Conservation (phyloP, 2,113 vertebrate species). For the Arvicanthis niloticus region DNA sequence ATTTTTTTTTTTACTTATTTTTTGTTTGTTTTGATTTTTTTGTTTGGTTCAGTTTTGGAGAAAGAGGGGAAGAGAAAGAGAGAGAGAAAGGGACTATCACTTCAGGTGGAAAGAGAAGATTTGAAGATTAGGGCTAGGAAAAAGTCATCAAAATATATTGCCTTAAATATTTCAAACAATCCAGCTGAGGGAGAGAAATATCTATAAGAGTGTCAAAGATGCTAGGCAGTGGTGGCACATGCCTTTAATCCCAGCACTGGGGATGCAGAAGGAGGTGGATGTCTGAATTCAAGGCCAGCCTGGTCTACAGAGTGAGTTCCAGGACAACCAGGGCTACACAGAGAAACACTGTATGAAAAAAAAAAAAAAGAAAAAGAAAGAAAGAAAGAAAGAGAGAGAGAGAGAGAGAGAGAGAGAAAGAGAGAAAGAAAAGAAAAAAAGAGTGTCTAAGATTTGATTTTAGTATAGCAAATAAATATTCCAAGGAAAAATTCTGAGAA, state of each 20-base stretch:
- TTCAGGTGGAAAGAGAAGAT: rapidly evolving
- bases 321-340: no score
- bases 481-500: not conserved
- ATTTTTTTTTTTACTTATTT: not conserved
- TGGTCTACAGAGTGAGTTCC: no score
- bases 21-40: not conserved
- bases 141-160: not conserved
- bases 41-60: not conserved
- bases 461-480: not conserved
- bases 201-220: no score
- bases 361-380: no score
- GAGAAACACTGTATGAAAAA: no score
- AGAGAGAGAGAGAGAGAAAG: no score
- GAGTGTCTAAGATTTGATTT: not conserved
- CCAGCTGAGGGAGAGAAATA: rapidly evolving
- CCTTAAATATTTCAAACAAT: not conserved
- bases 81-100: not conserved
- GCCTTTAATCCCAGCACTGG: no score
- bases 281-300: no score
- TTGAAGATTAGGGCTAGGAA: not conserved
- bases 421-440: no score
- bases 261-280: no score
- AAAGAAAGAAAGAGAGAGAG: no score
- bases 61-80: not conserved
- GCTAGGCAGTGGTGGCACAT: no score